Conservation (phyloP, 35 echinoderm and acorn worm species). For the Holothuria glaberrima region DNA sequence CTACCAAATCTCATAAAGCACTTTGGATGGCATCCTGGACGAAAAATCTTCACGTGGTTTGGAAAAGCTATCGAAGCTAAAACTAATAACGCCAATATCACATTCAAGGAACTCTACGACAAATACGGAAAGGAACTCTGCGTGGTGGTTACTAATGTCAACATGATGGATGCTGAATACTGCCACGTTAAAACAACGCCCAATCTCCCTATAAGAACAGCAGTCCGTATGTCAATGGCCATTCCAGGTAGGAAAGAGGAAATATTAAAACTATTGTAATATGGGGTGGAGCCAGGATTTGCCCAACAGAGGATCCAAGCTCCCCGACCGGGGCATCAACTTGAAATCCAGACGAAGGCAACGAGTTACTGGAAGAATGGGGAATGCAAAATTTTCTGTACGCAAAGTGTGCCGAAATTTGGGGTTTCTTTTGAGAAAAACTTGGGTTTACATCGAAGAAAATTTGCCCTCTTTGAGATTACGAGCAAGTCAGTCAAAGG, state of each 20-base stretch:
- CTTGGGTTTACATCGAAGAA: too few species aligned
- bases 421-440: too few species aligned
- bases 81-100: conserved; percentile 66
- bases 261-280: too few species aligned
- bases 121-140: conserved; percentile 72
- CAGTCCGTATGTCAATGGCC: conserved; percentile 90
- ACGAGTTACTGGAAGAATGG: too few species aligned
- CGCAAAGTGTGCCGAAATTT: too few species aligned
- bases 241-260: conserved; percentile 77
- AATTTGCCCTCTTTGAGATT: too few species aligned
- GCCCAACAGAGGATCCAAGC: too few species aligned
- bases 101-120: conserved; percentile 84
- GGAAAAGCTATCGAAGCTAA: conserved; percentile 71
- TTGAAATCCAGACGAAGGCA: too few species aligned
- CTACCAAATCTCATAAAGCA: conserved; percentile 78
- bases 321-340: too few species aligned
- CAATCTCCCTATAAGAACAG: conserved; percentile 73
- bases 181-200: conserved; percentile 96
- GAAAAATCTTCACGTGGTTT: conserved; percentile 81
- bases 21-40: conserved; percentile 95
- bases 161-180: conserved; percentile 85
- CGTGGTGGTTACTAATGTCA: conserved; percentile 86
- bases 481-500: too few species aligned
- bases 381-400: too few species aligned
- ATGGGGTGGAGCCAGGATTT: neutral